phyloP scores from a whole-genome alignment of 2,888 invertebrate genomes.

The Didymodactylos carnosus region DNA sequence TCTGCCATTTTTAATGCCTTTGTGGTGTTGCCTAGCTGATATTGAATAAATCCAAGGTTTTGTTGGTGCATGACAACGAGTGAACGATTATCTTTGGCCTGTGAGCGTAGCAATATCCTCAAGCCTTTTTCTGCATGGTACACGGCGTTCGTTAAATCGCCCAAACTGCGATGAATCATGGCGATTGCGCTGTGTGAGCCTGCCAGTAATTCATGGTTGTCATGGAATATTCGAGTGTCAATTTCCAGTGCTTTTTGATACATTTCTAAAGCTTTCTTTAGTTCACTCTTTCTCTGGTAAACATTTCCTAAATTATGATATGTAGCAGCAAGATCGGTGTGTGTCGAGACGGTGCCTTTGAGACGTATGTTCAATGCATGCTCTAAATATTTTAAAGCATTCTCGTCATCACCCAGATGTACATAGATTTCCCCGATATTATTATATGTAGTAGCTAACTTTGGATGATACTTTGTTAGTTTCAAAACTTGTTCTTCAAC shows the following conservation, averaged over 20 bases:
- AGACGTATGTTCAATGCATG: background rate
- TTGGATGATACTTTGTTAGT: background rate
- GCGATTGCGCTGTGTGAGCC: too few relatives aligned
- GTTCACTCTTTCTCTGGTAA: background rate
- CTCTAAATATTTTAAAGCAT: background rate
- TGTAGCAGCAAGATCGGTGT: background rate
- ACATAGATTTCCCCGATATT: background rate
- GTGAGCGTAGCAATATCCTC: too few relatives aligned
- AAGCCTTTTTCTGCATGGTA: too few relatives aligned
- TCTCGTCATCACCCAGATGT: background rate
- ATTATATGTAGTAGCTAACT: background rate
- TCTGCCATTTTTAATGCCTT: background rate
- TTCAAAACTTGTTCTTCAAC: background rate
- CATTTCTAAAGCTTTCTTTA: background rate
- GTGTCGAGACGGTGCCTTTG: background rate
- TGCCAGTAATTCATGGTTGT: background rate
- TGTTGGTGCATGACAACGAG: background rate
- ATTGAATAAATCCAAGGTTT: background rate
- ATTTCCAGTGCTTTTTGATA: background rate
- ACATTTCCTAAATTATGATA: background rate
- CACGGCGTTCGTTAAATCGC: too few relatives aligned
- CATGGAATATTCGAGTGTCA: background rate
- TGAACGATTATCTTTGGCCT: too few relatives aligned
- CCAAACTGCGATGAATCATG: too few relatives aligned
- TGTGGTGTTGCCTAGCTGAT: background rate